Base-by-base conservation (phyloP, 1,140 invertebrate species). In the Aphaenogaster floridana region DNA sequence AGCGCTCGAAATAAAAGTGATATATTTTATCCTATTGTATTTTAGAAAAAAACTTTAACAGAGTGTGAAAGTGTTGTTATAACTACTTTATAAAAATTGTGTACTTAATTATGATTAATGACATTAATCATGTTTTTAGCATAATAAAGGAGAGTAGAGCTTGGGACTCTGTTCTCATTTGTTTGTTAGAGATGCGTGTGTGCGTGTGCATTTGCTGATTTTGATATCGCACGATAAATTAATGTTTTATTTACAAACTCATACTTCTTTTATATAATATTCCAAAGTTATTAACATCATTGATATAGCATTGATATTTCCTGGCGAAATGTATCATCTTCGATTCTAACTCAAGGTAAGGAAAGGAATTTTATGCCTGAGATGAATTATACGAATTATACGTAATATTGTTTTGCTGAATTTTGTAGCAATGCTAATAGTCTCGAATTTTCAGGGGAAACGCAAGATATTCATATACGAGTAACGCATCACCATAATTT, bases 401-500 rank as follows among this genome's bases (percentile, higher is more conserved):
- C 17, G 2, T 57, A 57, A 79, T n/a, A 21, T 17, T 13, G 17
- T 45, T 81, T 71, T 3, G 15, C 9, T 39, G 28, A 57, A 83
- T 74, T 59, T 83, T 36, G 3, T 5, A 11, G 7, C 39, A 7
- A 76, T 17, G 2, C 6, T 48, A 39, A 28, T 17, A 39, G 11
- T 7, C 9, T 69, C 11, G n/a, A 66, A 88, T 91, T 84, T 86
- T 48, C 84, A 94, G 94, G 95, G 74, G 95, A 96, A 86, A 96
- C 94, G 21, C 95, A 95, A 91, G 95, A 96, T 94, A 96, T 96
- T 93, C 95, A 95, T 89, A 96, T 96, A 92, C 92, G 95, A 93
- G 95, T 96, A 66, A 96, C 95, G 39, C 95, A 96, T 92, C 94
- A 94, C 92, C 95, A 96, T 78, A 96, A 95, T 89, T 95, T 95